phyloP scores from a whole-genome alignment of 2,888 invertebrate genomes.

The Tetheella fluctuosa region DNA sequence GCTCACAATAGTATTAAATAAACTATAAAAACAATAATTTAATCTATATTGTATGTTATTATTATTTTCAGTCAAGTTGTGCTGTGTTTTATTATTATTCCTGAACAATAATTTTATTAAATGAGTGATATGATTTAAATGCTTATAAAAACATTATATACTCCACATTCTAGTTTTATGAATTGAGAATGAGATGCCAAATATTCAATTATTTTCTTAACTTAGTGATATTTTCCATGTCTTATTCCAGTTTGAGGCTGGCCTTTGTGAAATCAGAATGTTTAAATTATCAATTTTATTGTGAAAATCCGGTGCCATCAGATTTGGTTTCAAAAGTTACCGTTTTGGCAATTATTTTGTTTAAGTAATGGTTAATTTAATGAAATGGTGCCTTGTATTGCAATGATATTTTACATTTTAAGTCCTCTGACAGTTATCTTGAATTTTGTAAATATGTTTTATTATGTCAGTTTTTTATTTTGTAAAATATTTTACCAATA shows the following conservation, averaged over 20 bases:
- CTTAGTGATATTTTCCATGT: slow-evolving; percentile 41
- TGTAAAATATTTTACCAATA: slow-evolving; percentile 73
- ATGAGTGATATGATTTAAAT: slow-evolving; percentile 12
- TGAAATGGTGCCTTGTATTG: slow-evolving; percentile 53
- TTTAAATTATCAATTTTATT: slow-evolving; percentile 27
- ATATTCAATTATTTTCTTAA: slow-evolving; percentile 66
- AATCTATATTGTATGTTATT: slow-evolving; percentile 23
- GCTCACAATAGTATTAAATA: slow-evolving; percentile 52
- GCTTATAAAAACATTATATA: slow-evolving; percentile 35
- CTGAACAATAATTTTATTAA: slow-evolving; percentile 53
- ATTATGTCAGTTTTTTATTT: slow-evolving; percentile 40
- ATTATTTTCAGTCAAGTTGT: slow-evolving; percentile 61
- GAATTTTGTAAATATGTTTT: slow-evolving; percentile 32
- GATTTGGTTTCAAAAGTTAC: slow-evolving; percentile 53
- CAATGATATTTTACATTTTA: slow-evolving; percentile 40
- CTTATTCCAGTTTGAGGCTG: slow-evolving; percentile 62
- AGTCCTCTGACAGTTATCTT: slow-evolving; percentile 22
- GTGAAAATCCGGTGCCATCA: slow-evolving; percentile 56
- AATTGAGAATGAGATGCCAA: slow-evolving; percentile 79
- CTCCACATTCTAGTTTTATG: slow-evolving; percentile 55
- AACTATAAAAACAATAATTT: slow-evolving; percentile 38
- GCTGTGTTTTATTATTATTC: slow-evolving; percentile 68
- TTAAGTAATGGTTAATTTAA: slow-evolving; percentile 22
- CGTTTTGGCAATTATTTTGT: slow-evolving; percentile 42
- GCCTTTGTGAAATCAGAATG: slow-evolving; percentile 36